Base-by-base conservation (phyloP, 2,888 invertebrate genomes). In the Drosophila barbarae region DNA sequence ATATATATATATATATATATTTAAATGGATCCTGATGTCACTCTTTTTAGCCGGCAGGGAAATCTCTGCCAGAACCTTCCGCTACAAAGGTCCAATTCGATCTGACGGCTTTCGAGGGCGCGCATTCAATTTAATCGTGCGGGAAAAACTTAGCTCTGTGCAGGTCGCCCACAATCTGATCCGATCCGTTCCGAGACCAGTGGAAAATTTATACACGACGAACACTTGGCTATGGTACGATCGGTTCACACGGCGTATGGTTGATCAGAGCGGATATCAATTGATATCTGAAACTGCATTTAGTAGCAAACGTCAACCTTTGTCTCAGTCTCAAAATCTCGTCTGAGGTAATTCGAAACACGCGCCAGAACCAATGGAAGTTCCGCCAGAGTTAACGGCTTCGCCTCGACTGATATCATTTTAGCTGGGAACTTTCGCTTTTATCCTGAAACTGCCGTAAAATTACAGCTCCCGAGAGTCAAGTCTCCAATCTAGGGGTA, bases 91-190 rank as follows among this genome's bases (percentile, higher is more conserved):
- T 46, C 71, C 53, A 71, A 73, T 51, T 76, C 73, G 76, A 84
- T 84, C 78, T 78, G 84, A 75, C 76, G 57, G 64, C 58, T 59
- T 47, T 74, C 46, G 74, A 74, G 72, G 71, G 61, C 63, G 63
- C 35, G 68, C 74, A 61, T 70, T 67, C 42, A 46, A 49, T 83
- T 77, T 77, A 77, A 68, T 68, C 58, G 49, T 66, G 42, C 36
- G 69, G 73, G 79, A 79, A 82, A 74, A 79, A 69, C 68, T 77
- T 50, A 32, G 41, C 42, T 34, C 18, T n/a, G 38, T 26, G 26
- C 26, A 23, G 23, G 23, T 23, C 23, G 23, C 23, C 23, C 23
- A 23, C 23, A 7, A 26, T 44, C 28, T 44, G 32, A 57, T 12
- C 59, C 13, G 32, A 34, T 42, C 26, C 36, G 26, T 12, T 12